phyloP scores from a whole-genome alignment of 2,113 vertebrate species.

The Chaetura pelagica region DNA sequence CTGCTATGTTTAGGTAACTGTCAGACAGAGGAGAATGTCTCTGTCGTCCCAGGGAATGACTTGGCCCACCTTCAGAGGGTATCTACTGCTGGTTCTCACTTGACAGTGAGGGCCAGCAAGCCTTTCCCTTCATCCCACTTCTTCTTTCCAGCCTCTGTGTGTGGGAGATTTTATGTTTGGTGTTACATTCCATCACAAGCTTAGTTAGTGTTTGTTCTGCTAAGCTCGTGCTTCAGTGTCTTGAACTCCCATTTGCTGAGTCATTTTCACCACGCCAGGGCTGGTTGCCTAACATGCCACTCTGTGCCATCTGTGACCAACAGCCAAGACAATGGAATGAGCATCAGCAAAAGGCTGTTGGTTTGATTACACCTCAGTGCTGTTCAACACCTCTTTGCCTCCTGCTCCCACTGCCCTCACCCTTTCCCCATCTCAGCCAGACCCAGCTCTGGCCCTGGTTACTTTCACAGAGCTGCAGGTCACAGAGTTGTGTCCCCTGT shows the following conservation, averaged over 20 bases:
- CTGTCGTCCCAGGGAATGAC: background rate
- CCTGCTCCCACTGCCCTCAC: too few species aligned
- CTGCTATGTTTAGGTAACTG: background rate
- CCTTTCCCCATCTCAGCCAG: background rate
- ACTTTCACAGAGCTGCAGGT: background rate
- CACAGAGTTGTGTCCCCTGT: rapidly evolving
- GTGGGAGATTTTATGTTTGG: background rate
- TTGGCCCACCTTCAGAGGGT: background rate
- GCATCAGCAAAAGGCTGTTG: background rate
- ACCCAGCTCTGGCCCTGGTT: background rate
- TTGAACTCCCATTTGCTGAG: background rate
- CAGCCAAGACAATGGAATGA: background rate
- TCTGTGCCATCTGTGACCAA: background rate
- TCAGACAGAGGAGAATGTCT: background rate
- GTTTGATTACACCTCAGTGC: background rate
- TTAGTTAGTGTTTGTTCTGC: background rate
- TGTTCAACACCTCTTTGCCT: background rate
- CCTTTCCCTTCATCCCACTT: background rate
- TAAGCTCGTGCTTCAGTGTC: background rate
- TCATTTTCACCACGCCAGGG: background rate
- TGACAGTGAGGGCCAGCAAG: background rate
- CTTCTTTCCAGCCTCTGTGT: background rate
- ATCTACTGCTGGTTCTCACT: background rate
- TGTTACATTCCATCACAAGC: background rate
- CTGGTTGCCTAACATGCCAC: rapidly evolving